Evolutionary conservation across 2,797 vertebrate species (phyloP), one percentile per base, ranked within the genome.

Genomic region (Rhynchonycteris naso): DNA sequence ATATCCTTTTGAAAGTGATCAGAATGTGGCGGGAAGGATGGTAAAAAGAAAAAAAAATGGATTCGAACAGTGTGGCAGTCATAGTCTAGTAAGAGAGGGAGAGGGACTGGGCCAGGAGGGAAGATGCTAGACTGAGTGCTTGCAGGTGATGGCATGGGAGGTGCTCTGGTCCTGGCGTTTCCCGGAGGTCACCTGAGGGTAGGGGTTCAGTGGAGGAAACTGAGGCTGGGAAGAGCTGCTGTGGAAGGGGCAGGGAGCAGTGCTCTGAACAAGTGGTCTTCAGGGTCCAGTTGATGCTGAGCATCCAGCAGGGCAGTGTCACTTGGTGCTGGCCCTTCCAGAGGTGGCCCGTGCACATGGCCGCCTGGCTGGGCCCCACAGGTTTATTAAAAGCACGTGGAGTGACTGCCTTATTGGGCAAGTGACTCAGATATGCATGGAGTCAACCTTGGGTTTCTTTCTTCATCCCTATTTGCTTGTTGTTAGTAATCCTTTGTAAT

Each of bases 401-500:
- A 91, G 63, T 35, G 76, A 75, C 9, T 14, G 90, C 66, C 11
- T 35, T 13, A 0, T 63, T 79, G 84, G 68, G 26, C 16, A 33
- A 35, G 69, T 92, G 95, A 93, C 95, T 95, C 86, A 81, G 71
- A 35, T 22, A 4, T 15, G 22, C 0, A 0, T 52, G 82, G 82
- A 91, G 78, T 56, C 69, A 65, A 88, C 85, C 80, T 38, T 19
- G n/a, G 58, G 82, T 96, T 92, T 52, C 82, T 95, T 94, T 85
- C 80, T 97, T 94, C 86, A 69, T 78, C 78, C n/a, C 35, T 95
- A 4, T 94, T 97, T 96, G 96, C 88, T 86, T 96, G 96, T 94
- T 93, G 95, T 96, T 3, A 1, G 90, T 96, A 97, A 97, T 96
- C 96, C 95, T 96, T 86, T 92, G 75, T 97, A 97, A 97, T 96